phyloP scores from a whole-genome alignment of 2,113 vertebrate species.

The Pseudorectes ferrugineus region DNA sequence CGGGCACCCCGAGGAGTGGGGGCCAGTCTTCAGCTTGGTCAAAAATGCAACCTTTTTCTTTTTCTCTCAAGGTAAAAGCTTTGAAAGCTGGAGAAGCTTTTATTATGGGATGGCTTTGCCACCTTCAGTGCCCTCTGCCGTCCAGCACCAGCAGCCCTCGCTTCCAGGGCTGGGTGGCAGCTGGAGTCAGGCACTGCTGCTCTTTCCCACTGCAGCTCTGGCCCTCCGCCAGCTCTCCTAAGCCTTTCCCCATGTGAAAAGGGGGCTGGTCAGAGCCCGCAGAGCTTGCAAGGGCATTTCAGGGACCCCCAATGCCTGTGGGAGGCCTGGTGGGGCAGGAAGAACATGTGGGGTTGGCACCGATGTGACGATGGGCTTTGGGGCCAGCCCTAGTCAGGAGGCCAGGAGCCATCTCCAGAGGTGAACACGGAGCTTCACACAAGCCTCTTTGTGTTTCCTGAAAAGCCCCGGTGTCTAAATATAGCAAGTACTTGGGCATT shows the following conservation, averaged over 20 bases:
- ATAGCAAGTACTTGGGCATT: constrained; percentile 36
- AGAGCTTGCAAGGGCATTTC: neutral
- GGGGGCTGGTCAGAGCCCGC: neutral
- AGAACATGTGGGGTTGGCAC: neutral
- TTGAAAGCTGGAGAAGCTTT: neutral
- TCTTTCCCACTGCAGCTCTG: neutral
- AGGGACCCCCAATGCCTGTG: neutral
- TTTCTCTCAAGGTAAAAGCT: accelerated
- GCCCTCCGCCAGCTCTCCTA: neutral
- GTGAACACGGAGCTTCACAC: neutral
- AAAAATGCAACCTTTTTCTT: neutral
- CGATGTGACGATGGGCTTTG: accelerated
- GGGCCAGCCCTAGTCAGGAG: neutral
- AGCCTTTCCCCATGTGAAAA: neutral
- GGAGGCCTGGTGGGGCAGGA: neutral
- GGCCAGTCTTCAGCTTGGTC: neutral
- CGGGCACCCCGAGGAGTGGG: accelerated
- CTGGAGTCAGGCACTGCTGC: neutral
- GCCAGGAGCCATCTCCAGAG: neutral
- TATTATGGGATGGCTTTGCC: neutral
- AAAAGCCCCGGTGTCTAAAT: neutral
- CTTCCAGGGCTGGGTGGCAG: neutral
- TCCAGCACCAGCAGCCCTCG: neutral
- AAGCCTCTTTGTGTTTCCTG: constrained; percentile 2
- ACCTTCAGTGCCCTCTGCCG: neutral